phyloP scores from a whole-genome alignment of 2,888 invertebrate genomes.

The Rhingia rostrata region DNA sequence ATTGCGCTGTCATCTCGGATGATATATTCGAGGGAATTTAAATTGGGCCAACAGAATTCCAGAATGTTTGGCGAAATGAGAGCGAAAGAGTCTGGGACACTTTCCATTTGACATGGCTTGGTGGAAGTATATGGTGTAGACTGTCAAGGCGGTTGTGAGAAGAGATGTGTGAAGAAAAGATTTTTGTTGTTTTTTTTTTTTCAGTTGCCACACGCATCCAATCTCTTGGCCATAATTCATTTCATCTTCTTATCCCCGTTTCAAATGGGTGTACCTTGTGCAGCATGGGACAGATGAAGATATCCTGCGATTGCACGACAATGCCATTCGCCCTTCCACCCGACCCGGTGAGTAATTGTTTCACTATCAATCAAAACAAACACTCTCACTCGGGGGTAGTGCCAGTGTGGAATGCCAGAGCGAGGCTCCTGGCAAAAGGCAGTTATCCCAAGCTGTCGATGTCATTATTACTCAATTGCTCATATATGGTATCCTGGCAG shows the following conservation, averaged over 20 bases:
- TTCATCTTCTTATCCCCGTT: constrained; percentile 44
- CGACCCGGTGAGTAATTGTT: constrained; percentile 68
- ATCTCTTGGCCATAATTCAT: constrained; percentile 69
- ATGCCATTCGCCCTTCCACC: constrained; percentile 49
- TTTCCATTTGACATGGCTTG: constrained; percentile 49
- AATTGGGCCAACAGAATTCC: constrained; percentile 80
- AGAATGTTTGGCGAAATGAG: constrained; percentile 55
- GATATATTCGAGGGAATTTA: constrained; percentile 86
- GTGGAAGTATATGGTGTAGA: background rate
- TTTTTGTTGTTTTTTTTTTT: constrained; percentile 33
- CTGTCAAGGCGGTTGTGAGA: background rate
- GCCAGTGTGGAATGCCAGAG: too few relatives aligned
- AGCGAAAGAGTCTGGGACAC: constrained; percentile 65
- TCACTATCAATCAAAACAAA: constrained; percentile 74
- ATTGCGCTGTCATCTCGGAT: constrained; percentile 88
- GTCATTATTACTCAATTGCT: constrained; percentile 82
- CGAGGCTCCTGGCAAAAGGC: constrained; percentile 51
- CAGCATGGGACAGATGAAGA: constrained; percentile 63
- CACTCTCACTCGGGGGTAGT: constrained; percentile 40
- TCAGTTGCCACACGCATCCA: constrained; percentile 50
- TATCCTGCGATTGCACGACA: constrained; percentile 71
- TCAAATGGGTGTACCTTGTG: constrained; percentile 9
- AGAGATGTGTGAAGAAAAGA: constrained; percentile 57
- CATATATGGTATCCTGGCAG: constrained; percentile 76
- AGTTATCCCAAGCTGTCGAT: constrained; percentile 81